Conservation (phyloP, 2,113 vertebrate genomes). For the Perognathus longimembris region DNA sequence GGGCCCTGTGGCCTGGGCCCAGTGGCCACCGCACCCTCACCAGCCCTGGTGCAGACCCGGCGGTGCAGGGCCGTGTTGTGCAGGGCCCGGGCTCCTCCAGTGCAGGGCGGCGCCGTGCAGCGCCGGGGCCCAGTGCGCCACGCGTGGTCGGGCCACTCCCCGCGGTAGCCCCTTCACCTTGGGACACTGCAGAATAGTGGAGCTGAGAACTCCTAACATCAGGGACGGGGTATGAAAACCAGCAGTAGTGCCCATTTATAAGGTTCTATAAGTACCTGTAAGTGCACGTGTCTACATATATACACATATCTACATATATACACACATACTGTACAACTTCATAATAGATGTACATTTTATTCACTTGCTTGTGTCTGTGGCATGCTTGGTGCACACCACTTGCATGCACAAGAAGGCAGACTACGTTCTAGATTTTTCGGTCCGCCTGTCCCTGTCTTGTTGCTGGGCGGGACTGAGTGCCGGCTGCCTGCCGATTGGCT, state of each 20-base stretch:
- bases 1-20: too few species aligned
- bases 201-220: background rate
- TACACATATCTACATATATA: background rate
- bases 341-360: too few species aligned
- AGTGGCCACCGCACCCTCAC: too few species aligned
- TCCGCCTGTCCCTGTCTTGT: slow-evolving; percentile 83
- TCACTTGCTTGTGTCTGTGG: too few species aligned
- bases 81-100: too few species aligned
- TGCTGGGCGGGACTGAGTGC: slow-evolving; percentile 85
- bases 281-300: background rate
- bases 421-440: slow-evolving; percentile 80
- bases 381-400: slow-evolving; percentile 1
- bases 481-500: slow-evolving; percentile 83
- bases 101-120: too few species aligned
- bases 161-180: slow-evolving; percentile 9
- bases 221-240: slow-evolving; percentile 43
- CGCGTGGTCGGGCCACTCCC: too few species aligned
- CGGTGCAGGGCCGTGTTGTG: too few species aligned
- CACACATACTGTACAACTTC: too few species aligned
- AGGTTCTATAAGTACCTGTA: slow-evolving; percentile 39
- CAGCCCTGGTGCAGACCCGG: too few species aligned
- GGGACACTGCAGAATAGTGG: slow-evolving; percentile 20
- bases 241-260: slow-evolving; percentile 31
- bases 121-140: too few species aligned
- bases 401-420: background rate